These are phyloP conservation scores for Spisula solida DNA, from an alignment of 2,888 invertebrate species.

Conservation along the genomic window DNA sequence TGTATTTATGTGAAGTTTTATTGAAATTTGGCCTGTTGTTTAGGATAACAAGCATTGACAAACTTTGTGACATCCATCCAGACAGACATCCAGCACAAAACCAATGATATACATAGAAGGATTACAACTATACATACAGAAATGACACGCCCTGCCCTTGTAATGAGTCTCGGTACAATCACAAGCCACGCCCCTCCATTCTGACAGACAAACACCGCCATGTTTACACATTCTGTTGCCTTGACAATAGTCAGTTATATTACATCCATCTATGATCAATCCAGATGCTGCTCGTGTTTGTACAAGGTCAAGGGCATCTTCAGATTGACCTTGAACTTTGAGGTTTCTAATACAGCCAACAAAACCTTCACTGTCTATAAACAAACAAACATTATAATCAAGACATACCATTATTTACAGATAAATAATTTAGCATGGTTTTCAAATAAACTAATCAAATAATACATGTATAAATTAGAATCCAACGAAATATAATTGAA, in stretches of 20 bases:
- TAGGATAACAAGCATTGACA: too few species aligned
- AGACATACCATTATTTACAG: background rate
- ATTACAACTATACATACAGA: conserved; percentile 89
- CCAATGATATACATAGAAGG: too few species aligned
- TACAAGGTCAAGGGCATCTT: conserved; percentile 85
- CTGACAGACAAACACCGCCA: conserved; percentile 95
- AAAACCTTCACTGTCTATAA: conserved; percentile 81
- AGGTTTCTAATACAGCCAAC: conserved; percentile 87
- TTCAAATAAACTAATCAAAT: too few species aligned
- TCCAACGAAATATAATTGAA: too few species aligned
- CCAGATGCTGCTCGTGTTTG: conserved; percentile 78
- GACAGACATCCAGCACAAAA: too few species aligned
- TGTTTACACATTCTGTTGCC: conserved; percentile 91
- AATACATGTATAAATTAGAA: too few species aligned
- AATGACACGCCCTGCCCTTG: conserved; percentile 97
- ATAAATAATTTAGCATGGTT: background rate
- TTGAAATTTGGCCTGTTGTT: too few species aligned
- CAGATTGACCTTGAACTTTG: conserved; percentile 79
- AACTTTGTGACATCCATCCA: too few species aligned
- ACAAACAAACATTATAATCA: background rate
- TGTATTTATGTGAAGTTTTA: too few species aligned
- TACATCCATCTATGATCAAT: conserved; percentile 84
- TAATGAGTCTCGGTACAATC: conserved; percentile 97
- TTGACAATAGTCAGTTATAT: conserved; percentile 83
- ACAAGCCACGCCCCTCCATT: conserved; percentile 94